Base-by-base conservation (phyloP, 64 coral and sea anemone species). In the Dendrophyllia cribrosa region DNA sequence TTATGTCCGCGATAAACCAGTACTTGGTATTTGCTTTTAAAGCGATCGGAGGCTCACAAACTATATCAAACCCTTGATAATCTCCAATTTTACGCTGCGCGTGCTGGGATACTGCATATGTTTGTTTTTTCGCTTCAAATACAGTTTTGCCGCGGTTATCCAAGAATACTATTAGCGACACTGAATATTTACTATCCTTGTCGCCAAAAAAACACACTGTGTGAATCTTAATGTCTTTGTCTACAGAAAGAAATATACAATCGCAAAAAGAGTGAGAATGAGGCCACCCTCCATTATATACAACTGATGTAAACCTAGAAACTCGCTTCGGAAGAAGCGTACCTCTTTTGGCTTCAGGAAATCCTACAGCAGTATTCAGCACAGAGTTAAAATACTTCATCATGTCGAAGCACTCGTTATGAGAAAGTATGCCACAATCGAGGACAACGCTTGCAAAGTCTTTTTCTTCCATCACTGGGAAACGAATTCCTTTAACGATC, bases 371-470 rank as follows among this genome's bases (percentile, higher is more conserved):
- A 12, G 22, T 51, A 12, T 50, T 75, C 5, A 75, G 4, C 7
- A 88, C 22, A 88, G 67, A 72, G 45, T 34, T 88, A 24, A 88
- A 88, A 72, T 59, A 74, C 43, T 88, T 70, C n/a, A 88, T 12
- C 53, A 88, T 9, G 15, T 75, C 86, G 5, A 12, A 56, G 4
- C n/a, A 3, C 25, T 87, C 85, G 25, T 73, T 56, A 2, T 24
- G 19, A 22, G 47, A 74, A 3, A 87, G 66, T 15, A 87, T 23
- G 7, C 23, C 55, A 72, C 16, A 72, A 58, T 68, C 19, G 16
- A 87, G 85, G 9, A 87, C 85, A 5, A 56, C 55, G 14, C 22
- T 47, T 1, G 68, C 85, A 72, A 87, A 87, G 48, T 87, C 85
- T 47, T 58, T 87, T 56, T 56, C 48, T 58, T 68, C 67, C 85